Evolutionary conservation across 2,888 invertebrate species (phyloP).

Genomic region (Amitus sp.): DNA sequence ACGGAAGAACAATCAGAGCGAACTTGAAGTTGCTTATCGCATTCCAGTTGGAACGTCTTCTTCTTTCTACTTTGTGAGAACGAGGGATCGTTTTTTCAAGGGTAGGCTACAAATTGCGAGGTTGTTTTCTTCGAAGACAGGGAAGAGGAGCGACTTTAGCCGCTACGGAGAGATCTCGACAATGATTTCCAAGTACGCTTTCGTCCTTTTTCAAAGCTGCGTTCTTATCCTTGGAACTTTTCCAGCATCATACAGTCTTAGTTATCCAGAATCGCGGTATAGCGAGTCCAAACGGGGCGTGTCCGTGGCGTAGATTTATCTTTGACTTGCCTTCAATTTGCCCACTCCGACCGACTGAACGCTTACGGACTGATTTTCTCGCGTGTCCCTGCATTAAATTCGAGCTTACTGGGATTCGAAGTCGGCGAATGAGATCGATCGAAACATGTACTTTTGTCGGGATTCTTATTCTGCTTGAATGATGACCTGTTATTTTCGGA

Average conservation of each 20-base stretch:
- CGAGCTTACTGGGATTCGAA: neutral
- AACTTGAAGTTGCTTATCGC: too few relatives aligned
- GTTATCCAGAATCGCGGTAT: constrained; percentile 32
- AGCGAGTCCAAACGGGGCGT: constrained; percentile 35
- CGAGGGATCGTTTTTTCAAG: too few relatives aligned
- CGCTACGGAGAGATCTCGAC: neutral
- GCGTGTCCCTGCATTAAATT: constrained; percentile 25
- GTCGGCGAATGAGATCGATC: neutral
- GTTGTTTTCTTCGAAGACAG: neutral
- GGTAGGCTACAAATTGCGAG: too few relatives aligned
- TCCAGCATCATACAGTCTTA: constrained; percentile 20
- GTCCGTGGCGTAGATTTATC: constrained; percentile 51
- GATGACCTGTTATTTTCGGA: constrained; percentile 1
- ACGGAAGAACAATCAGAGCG: too few relatives aligned
- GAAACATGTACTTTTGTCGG: too few relatives aligned
- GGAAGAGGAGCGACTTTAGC: constrained; percentile 3
- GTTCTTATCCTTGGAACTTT: constrained; percentile 5
- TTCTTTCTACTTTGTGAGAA: too few relatives aligned
- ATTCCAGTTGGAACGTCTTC: too few relatives aligned
- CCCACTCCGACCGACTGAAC: constrained; percentile 39
- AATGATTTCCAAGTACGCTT: neutral
- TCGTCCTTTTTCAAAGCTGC: neutral
- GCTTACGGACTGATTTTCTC: constrained; percentile 30
- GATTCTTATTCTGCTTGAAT: too few relatives aligned
- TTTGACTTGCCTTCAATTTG: constrained; percentile 49